These are phyloP conservation scores for Mesembrinibis cayennensis DNA, from an alignment of 2,113 vertebrate species.

Conservation along the genomic window DNA sequence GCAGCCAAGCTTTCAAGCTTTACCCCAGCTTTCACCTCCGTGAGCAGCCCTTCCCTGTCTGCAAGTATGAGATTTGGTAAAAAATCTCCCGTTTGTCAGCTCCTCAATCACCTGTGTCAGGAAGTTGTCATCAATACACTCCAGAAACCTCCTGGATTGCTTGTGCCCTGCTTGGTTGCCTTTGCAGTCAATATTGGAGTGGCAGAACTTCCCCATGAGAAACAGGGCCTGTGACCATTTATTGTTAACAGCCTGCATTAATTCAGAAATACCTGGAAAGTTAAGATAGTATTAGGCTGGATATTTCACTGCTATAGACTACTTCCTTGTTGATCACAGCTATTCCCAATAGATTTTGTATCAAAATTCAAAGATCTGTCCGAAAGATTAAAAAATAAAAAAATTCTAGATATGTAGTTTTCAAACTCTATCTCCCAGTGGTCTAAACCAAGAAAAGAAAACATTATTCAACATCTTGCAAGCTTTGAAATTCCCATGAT, in stretches of 20 bases:
- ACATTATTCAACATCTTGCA: neutral
- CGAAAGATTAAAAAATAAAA: neutral
- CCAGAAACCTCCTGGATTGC: neutral
- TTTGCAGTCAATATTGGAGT: neutral
- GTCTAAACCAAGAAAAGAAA: neutral
- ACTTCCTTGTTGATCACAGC: neutral
- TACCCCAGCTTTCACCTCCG: neutral
- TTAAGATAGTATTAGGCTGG: neutral
- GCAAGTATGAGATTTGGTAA: neutral
- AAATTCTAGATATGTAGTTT: neutral
- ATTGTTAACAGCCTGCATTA: neutral
- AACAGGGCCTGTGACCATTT: neutral
- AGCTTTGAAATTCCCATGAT: neutral
- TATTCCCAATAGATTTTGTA: neutral
- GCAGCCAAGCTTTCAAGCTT: neutral
- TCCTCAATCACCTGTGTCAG: neutral
- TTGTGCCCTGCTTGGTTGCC: neutral
- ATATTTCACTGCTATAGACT: neutral
- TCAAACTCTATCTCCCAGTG: neutral
- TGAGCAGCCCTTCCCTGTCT: neutral
- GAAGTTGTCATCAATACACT: neutral
- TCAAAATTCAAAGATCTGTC: constrained; percentile 8
- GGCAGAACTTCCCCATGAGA: neutral
- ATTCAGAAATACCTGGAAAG: neutral
- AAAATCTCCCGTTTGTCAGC: neutral